A percentile compares a stretch with the other conserved stretches of the same genome.
These are phyloP conservation scores for Agrenia bidenticulata DNA, from an alignment of 2,888 invertebrate species.

Conservation along the genomic window DNA sequence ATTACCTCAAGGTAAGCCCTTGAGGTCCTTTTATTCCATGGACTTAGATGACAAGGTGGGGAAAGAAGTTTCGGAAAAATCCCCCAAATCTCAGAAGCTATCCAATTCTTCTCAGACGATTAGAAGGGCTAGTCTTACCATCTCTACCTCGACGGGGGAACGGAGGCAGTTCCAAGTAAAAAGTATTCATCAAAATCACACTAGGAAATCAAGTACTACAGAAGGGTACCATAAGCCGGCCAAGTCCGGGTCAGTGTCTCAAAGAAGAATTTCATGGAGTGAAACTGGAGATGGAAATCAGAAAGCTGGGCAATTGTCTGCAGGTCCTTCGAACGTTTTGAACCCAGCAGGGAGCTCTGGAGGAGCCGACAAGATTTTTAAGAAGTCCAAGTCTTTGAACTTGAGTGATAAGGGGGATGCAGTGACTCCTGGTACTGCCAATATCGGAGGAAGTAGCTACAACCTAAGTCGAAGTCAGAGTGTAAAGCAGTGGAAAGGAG, in stretches of 20 bases:
- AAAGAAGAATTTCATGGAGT: neutral
- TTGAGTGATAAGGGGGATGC: neutral
- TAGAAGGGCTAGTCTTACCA: too few relatives aligned
- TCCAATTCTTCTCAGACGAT: too few relatives aligned
- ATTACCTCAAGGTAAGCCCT: conserved; percentile 18
- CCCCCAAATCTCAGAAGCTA: neutral
- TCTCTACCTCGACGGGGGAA: neutral
- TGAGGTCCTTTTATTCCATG: neutral
- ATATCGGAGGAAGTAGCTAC: neutral
- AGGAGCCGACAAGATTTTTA: neutral
- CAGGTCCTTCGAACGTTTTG: neutral
- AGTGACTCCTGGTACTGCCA: neutral
- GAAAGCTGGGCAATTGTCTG: neutral
- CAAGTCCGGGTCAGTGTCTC: too few relatives aligned
- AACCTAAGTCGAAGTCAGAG: neutral
- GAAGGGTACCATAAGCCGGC: too few relatives aligned
- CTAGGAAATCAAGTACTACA: too few relatives aligned
- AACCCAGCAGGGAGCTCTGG: neutral
- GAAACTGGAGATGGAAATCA: neutral
- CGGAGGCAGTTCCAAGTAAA: too few relatives aligned
- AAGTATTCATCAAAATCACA: too few relatives aligned
- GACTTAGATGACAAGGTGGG: neutral
- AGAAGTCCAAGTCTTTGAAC: neutral
- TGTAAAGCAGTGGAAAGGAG: neutral
- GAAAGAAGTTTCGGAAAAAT: neutral